phyloP scores from a whole-genome alignment of 1,140 invertebrate genomes.

The Papilio polytes region DNA sequence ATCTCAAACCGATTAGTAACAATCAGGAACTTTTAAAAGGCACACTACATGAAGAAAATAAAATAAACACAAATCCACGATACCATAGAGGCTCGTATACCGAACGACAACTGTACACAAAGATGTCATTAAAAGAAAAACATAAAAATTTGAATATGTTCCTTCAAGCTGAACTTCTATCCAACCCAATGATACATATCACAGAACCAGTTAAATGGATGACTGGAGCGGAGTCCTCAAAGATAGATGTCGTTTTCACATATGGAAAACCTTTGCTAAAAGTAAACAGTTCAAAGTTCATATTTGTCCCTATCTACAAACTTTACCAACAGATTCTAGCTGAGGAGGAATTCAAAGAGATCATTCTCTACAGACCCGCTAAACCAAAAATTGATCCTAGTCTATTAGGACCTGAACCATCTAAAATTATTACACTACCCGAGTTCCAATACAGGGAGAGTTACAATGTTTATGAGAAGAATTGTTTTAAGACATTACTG shows the following conservation, averaged over 20 bases:
- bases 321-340: constrained; percentile 76
- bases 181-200: constrained; percentile 68
- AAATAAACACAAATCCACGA: constrained; percentile 77
- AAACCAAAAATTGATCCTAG: constrained; percentile 48
- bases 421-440: constrained; percentile 59
- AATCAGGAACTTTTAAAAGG: constrained; percentile 78
- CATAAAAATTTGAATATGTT: constrained; percentile 69
- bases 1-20: constrained; percentile 73
- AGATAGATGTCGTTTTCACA: constrained; percentile 63
- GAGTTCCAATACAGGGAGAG: constrained; percentile 61
- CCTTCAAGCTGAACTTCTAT: constrained; percentile 65
- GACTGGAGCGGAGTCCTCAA: constrained; percentile 49
- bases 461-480: constrained; percentile 72
- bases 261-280: constrained; percentile 70
- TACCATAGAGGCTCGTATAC: constrained; percentile 83
- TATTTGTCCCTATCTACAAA: constrained; percentile 78
- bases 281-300: constrained; percentile 81
- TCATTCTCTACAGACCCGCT: constrained; percentile 56
- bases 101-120: constrained; percentile 77
- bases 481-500: constrained; percentile 65
- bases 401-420: constrained; percentile 51
- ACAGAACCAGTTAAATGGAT: constrained; percentile 69
- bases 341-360: constrained; percentile 70
- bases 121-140: constrained; percentile 81
- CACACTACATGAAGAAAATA: constrained; percentile 72